Evolutionary conservation across 2,113 vertebrate genomes (phyloP).

Genomic region (Alethe castanea): DNA sequence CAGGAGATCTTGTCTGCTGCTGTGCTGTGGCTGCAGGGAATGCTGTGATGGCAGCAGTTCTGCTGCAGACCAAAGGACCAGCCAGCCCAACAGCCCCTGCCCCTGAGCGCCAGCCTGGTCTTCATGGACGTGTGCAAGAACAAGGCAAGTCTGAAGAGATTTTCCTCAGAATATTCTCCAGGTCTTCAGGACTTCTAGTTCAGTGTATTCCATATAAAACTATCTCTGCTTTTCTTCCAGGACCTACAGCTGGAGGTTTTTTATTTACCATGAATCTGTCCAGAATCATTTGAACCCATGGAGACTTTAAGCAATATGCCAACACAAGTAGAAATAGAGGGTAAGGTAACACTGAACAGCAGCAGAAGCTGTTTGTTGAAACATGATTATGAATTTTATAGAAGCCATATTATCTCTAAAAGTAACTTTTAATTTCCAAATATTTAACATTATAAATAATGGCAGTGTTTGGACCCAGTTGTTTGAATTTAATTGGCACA

Average conservation of each 20-base stretch:
- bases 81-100: neutral
- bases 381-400: neutral
- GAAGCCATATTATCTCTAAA: neutral
- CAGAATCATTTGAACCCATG: neutral
- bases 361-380: neutral
- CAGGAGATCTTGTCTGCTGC: neutral
- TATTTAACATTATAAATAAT: neutral
- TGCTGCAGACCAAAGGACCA: neutral
- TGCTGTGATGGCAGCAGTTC: neutral
- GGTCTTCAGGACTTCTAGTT: neutral
- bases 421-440: slow-evolving; percentile 3
- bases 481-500: slow-evolving; percentile 17
- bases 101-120: neutral
- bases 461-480: neutral
- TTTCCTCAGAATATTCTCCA: neutral
- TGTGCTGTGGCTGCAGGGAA: neutral
- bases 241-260: neutral
- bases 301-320: neutral
- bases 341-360: neutral
- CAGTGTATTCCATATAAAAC: neutral
- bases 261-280: neutral
- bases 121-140: fast-evolving
- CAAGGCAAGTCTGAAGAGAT: neutral
- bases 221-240: neutral
- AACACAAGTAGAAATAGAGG: neutral